Percentiles rank a stretch among this genome's conserved stretches.
phyloP scores from a whole-genome alignment of 2,888 invertebrate genomes.

The Napeogenes inachia region DNA sequence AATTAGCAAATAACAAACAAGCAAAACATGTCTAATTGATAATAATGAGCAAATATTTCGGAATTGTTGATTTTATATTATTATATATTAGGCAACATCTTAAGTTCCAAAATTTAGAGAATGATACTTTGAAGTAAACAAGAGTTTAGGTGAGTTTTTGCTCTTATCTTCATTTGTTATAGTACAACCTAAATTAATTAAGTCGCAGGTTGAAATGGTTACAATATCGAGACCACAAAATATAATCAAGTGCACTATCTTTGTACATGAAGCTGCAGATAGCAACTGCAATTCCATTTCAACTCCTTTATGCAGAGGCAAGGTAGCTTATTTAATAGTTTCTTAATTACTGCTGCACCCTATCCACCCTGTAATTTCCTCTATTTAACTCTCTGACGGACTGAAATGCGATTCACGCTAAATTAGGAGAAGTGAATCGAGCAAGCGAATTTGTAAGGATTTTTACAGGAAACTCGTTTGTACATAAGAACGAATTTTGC shows the following conservation, averaged over 20 bases:
- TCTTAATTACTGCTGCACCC: conserved; percentile 54
- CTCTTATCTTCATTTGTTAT: neutral
- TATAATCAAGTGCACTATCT: conserved; percentile 30
- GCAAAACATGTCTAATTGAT: neutral
- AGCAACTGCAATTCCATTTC: conserved; percentile 41
- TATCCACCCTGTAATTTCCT: conserved; percentile 54
- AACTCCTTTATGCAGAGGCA: conserved; percentile 13
- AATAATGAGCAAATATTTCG: neutral
- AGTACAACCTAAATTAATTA: neutral
- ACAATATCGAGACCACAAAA: conserved; percentile 11
- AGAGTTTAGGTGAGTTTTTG: neutral
- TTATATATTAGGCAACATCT: neutral
- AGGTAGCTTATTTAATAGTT: conserved; percentile 51
- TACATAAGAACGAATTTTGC: conserved; percentile 26
- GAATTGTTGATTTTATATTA: neutral
- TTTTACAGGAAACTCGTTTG: conserved; percentile 21
- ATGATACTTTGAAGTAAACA: neutral
- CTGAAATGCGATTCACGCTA: conserved; percentile 30
- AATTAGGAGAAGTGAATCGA: conserved; percentile 26
- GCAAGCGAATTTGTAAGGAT: conserved; percentile 26
- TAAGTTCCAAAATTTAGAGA: neutral
- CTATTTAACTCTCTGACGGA: conserved; percentile 41
- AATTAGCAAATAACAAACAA: conserved; percentile 1
- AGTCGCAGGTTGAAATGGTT: neutral
- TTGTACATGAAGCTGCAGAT: conserved; percentile 26